phyloP scores from a whole-genome alignment of 2,888 invertebrate genomes.

The Aphrophora alni region DNA sequence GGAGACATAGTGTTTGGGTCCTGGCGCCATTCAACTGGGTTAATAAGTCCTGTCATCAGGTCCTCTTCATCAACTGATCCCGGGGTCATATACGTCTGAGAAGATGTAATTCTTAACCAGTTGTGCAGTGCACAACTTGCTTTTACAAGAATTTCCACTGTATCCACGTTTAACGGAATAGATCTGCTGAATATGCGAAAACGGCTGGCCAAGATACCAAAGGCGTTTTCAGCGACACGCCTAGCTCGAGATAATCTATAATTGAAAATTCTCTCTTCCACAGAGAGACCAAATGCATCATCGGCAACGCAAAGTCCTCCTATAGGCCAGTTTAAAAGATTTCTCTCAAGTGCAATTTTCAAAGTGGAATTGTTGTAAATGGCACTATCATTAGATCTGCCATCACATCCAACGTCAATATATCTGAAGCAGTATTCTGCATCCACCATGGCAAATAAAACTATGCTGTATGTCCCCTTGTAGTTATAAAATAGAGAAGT shows the following conservation, averaged over 20 bases:
- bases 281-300: slow-evolving; percentile 45
- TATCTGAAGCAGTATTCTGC: slow-evolving; percentile 15
- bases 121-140: too few relatives aligned
- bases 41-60: too few relatives aligned
- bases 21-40: too few relatives aligned
- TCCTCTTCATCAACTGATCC: too few relatives aligned
- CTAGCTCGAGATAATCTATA: slow-evolving; percentile 46
- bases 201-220: slow-evolving; percentile 44
- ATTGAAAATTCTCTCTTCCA: slow-evolving; percentile 43
- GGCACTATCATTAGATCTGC: slow-evolving; percentile 44
- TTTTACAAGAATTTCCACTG: too few relatives aligned
- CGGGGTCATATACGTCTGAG: too few relatives aligned
- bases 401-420: slow-evolving; percentile 43
- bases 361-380: slow-evolving; percentile 13
- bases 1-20: too few relatives aligned
- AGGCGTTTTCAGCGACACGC: slow-evolving; percentile 47
- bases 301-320: slow-evolving; percentile 41
- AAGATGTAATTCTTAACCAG: too few relatives aligned
- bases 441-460: slow-evolving; percentile 16
- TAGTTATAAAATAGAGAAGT: slow-evolving; percentile 34
- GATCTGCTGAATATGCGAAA: slow-evolving; percentile 46
- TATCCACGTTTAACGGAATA: too few relatives aligned
- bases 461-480: slow-evolving; percentile 2
- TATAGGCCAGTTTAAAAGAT: too few relatives aligned
- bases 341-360: too few relatives aligned